Percentiles rank a stretch among this genome's conserved stretches.
phyloP scores from a whole-genome alignment of 2,797 vertebrate species.

The Spinus pinus region DNA sequence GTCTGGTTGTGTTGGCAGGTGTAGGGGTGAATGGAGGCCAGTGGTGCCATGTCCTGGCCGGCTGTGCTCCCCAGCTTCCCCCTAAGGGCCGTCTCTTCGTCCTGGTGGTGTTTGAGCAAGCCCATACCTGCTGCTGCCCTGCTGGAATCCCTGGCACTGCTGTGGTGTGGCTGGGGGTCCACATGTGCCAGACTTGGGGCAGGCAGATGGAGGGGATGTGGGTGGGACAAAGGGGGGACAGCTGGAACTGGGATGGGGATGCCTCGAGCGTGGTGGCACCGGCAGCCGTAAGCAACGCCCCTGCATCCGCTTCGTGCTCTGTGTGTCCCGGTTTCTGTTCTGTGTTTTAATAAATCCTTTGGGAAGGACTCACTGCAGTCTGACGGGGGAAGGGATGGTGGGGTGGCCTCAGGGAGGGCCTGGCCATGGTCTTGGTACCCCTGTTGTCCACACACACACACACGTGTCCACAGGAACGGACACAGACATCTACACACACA shows the following conservation, averaged over 20 bases:
- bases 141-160: background rate
- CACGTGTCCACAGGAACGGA: fast-evolving
- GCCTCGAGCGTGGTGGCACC: background rate
- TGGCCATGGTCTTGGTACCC: fast-evolving
- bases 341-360: constrained; percentile 99
- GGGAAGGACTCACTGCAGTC: constrained; percentile 67
- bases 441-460: background rate
- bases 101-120: constrained; percentile 11
- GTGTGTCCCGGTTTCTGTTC: constrained; percentile 92
- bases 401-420: fast-evolving
- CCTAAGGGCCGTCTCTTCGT: background rate
- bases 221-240: background rate
- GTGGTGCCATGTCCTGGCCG: background rate
- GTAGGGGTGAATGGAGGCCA: background rate
- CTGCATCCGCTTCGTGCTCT: constrained; percentile 87
- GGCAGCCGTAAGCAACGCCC: constrained; percentile 66
- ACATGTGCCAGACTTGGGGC: fast-evolving
- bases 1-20: background rate
- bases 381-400: background rate
- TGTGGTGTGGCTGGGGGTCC: background rate
- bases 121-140: constrained; percentile 12
- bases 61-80: background rate
- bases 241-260: background rate
- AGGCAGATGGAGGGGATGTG: background rate
- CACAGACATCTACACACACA: fast-evolving